Conservation (phyloP, 2,797 vertebrate genomes). For the Clarias fuscus region DNA sequence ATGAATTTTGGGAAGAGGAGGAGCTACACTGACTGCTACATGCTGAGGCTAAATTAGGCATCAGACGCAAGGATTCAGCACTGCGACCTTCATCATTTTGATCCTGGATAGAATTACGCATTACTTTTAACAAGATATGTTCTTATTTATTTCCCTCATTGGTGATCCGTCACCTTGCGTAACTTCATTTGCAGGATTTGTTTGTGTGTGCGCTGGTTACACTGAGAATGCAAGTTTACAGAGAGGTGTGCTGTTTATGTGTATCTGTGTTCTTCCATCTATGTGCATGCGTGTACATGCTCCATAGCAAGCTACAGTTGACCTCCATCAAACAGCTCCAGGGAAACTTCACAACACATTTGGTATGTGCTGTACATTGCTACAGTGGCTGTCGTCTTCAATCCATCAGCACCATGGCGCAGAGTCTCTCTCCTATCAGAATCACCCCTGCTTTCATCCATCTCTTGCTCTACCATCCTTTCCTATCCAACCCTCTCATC, state of each 20-base stretch:
- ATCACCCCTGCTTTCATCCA: not conserved
- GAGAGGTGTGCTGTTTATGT: constrained; percentile 17
- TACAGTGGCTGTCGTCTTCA: constrained; percentile 74
- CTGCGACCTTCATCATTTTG: constrained; percentile 3
- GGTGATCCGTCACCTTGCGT: not conserved
- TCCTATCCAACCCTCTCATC: not conserved
- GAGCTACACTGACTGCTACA: constrained; percentile 50
- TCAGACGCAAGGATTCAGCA: constrained; percentile 21
- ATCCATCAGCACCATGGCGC: constrained; percentile 76
- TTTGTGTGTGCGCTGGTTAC: constrained; percentile 43
- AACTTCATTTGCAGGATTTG: not conserved
- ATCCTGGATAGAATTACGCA: not conserved
- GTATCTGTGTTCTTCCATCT: constrained; percentile 9
- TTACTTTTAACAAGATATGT: not conserved
- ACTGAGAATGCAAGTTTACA: not conserved
- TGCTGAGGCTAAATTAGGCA: constrained; percentile 51
- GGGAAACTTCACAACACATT: constrained; percentile 80
- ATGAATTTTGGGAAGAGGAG: constrained; percentile 45
- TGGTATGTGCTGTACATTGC: constrained; percentile 70
- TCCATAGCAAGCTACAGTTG: constrained; percentile 68
- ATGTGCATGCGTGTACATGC: constrained; percentile 17
- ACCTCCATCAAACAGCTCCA: constrained; percentile 74
- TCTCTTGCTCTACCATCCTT: not conserved
- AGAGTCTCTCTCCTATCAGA: constrained; percentile 65
- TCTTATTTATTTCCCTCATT: not conserved